phyloP scores from a whole-genome alignment of 2,113 vertebrate species.

The Melanotaenia duboulayi region DNA sequence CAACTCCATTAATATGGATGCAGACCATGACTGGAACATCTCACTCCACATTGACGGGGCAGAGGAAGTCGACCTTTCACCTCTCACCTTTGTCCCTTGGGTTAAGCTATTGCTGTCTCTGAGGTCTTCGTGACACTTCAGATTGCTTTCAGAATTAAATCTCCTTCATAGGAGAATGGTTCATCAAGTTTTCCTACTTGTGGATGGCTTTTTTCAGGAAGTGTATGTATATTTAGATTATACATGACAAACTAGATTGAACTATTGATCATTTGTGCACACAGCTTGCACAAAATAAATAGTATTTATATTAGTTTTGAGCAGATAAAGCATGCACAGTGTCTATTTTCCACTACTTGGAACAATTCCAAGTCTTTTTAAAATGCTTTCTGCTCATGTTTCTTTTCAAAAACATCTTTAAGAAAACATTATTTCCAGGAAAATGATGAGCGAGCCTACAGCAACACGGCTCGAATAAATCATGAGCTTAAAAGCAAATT shows the following conservation, averaged over 20 bases:
- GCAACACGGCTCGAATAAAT: slow-evolving; percentile 44
- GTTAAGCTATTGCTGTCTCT: slow-evolving; percentile 12
- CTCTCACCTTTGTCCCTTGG: slow-evolving; percentile 38
- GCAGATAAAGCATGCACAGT: slow-evolving; percentile 31
- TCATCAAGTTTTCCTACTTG: background rate
- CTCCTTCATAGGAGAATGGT: background rate
- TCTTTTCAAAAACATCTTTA: slow-evolving; percentile 17
- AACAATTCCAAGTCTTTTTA: slow-evolving; percentile 31
- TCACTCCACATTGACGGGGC: slow-evolving; percentile 37
- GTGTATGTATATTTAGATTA: too few relatives aligned
- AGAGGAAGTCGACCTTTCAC: slow-evolving; percentile 42
- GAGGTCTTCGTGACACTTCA: background rate
- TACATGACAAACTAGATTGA: background rate
- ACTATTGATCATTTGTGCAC: background rate
- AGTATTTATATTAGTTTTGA: background rate
- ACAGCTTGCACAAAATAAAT: background rate
- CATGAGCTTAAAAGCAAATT: slow-evolving; percentile 54
- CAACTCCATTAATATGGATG: slow-evolving; percentile 21
- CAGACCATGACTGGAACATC: slow-evolving; percentile 45
- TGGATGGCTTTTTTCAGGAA: too few relatives aligned
- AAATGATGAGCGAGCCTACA: slow-evolving; percentile 6
- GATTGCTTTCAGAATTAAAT: slow-evolving; percentile 33
- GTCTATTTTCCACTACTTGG: slow-evolving; percentile 22
- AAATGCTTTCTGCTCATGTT: slow-evolving; percentile 10
- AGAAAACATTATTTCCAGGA: slow-evolving; percentile 35